phyloP scores from a whole-genome alignment of 2,797 vertebrate species.

The Buceros bicornis region DNA sequence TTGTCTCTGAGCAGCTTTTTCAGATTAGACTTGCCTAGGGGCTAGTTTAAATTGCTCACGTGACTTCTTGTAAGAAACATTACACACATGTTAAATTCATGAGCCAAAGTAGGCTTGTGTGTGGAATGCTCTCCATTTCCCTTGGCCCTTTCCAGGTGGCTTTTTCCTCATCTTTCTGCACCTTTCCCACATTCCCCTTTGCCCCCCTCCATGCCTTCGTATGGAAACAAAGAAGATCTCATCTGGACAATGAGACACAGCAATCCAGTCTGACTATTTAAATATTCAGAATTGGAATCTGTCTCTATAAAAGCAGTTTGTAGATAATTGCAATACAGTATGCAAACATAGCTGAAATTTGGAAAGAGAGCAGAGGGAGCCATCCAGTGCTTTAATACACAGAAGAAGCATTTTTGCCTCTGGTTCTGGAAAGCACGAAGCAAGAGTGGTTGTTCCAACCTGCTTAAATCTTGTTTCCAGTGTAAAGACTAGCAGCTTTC shows the following conservation, averaged over 20 bases:
- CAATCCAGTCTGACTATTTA: background rate
- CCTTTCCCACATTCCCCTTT: background rate
- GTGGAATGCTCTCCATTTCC: background rate
- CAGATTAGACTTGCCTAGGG: conserved; percentile 59
- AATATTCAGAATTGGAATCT: conserved; percentile 1
- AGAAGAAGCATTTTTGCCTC: background rate
- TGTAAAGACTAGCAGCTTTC: background rate
- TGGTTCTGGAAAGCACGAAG: background rate
- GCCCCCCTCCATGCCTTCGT: background rate
- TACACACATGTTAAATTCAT: conserved; percentile 64
- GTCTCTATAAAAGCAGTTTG: background rate
- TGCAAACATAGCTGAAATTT: background rate
- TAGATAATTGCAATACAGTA: background rate
- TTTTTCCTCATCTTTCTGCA: conserved; percentile 18
- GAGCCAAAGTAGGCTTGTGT: conserved; percentile 43
- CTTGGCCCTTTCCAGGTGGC: conserved; percentile 53
- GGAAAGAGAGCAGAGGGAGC: background rate
- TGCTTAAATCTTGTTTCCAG: background rate
- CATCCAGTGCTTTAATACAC: background rate
- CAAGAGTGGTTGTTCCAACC: background rate
- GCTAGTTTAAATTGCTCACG: conserved; percentile 70
- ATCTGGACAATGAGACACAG: background rate
- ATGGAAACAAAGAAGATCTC: background rate
- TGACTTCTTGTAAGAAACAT: conserved; percentile 56
- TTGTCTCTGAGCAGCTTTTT: conserved; percentile 67